phyloP scores from a whole-genome alignment of 1,140 invertebrate species.

The Littorina saxatilis region DNA sequence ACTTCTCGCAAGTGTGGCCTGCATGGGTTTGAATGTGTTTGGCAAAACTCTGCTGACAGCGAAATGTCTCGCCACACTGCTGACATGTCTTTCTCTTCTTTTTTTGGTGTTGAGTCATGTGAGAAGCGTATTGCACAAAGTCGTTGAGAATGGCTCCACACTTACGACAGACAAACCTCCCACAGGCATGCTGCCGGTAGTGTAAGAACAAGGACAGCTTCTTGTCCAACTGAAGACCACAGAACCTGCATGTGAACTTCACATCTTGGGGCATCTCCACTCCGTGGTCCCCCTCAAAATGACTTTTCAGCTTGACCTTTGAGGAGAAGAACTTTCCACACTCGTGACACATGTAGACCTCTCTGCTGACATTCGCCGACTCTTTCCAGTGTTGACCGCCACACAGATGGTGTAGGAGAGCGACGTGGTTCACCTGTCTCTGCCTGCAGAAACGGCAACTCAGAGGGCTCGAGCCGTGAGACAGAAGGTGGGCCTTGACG shows the following conservation, averaged over 20 bases:
- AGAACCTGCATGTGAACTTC: slow-evolving; percentile 47
- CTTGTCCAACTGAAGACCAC: slow-evolving; percentile 44
- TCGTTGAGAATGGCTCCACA: slow-evolving; percentile 63
- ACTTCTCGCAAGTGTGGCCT: background rate
- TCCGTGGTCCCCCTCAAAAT: slow-evolving; percentile 25
- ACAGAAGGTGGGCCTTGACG: slow-evolving; percentile 27
- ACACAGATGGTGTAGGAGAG: slow-evolving; percentile 44
- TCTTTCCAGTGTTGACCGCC: slow-evolving; percentile 14
- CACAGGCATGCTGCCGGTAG: slow-evolving; percentile 58
- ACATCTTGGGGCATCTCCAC: background rate
- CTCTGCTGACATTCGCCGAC: background rate
- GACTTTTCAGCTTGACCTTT: slow-evolving; percentile 20
- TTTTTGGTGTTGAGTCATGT: slow-evolving; percentile 56
- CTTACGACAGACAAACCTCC: slow-evolving; percentile 59
- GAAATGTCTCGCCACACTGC: slow-evolving; percentile 59
- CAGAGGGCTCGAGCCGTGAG: slow-evolving; percentile 21
- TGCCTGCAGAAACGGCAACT: slow-evolving; percentile 33
- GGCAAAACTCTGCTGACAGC: slow-evolving; percentile 49
- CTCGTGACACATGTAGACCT: slow-evolving; percentile 32
- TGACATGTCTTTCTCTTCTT: slow-evolving; percentile 54
- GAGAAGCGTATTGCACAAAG: slow-evolving; percentile 48
- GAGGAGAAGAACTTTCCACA: slow-evolving; percentile 42
- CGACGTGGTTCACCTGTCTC: slow-evolving; percentile 23
- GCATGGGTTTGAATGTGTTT: slow-evolving; percentile 51
- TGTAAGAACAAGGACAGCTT: slow-evolving; percentile 60